Conservation (phyloP, 2,113 vertebrate genomes). For the Dipodomys ordii region DNA sequence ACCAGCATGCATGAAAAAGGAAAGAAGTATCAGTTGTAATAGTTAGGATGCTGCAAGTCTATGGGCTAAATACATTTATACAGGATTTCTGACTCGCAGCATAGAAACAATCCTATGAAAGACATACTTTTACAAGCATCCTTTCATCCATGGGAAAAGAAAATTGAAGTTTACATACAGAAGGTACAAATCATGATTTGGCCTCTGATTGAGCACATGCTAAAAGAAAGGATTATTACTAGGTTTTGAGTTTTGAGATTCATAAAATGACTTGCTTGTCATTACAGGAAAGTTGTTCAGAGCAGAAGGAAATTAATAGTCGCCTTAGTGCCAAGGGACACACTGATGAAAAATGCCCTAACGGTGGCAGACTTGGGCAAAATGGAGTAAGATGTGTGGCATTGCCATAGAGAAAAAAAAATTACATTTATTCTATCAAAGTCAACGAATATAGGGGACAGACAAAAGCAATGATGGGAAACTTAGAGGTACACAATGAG, state of each 20-base stretch:
- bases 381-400: background rate
- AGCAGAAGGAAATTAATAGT: conserved; percentile 3
- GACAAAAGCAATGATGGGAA: background rate
- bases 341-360: background rate
- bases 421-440: background rate
- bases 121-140: background rate
- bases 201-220: background rate
- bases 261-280: background rate
- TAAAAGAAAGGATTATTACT: conserved; percentile 13
- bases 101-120: background rate
- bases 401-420: background rate
- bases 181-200: background rate
- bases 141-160: background rate
- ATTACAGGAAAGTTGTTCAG: background rate
- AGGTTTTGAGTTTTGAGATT: conserved; percentile 3
- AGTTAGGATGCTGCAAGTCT: background rate
- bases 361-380: background rate
- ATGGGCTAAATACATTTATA: background rate
- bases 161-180: background rate
- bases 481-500: background rate
- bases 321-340: background rate
- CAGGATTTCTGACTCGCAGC: too few species aligned
- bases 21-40: conserved; percentile 35
- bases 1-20: too few species aligned
- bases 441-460: background rate